A percentile compares a stretch with the other conserved stretches of the same genome.
Conservation (phyloP, 2,888 invertebrate species). For the Dryobota labecula region DNA sequence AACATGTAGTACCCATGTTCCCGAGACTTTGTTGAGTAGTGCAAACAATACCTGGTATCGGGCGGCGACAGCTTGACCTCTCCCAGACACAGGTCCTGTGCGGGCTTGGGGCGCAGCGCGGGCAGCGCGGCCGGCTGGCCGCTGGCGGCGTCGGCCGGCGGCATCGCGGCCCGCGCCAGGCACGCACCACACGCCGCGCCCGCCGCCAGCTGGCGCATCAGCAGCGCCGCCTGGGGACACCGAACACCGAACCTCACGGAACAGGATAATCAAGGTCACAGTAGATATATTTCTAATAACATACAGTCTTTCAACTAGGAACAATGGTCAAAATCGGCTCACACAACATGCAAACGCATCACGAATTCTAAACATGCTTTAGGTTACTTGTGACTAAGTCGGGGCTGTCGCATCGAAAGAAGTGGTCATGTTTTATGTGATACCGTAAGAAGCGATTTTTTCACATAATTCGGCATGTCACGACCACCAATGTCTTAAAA, state of each 20-base stretch:
- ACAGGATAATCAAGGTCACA: not conserved
- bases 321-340: not conserved
- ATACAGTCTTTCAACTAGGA: not conserved
- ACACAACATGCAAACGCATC: not conserved
- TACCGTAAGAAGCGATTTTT: too few relatives aligned
- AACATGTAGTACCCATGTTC: too few relatives aligned
- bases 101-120: slow-evolving; percentile 63
- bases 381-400: too few relatives aligned
- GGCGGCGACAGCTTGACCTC: slow-evolving; percentile 6
- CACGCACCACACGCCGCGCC: slow-evolving; percentile 78
- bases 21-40: too few relatives aligned
- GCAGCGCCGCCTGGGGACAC: slow-evolving; percentile 72
- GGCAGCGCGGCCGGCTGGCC: slow-evolving; percentile 72
- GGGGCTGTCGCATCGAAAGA: too few relatives aligned
- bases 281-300: not conserved
- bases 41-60: slow-evolving; percentile 48
- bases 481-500: not conserved
- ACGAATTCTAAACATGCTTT: not conserved
- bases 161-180: slow-evolving; percentile 73
- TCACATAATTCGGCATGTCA: not conserved
- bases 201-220: slow-evolving; percentile 74
- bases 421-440: too few relatives aligned
- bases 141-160: slow-evolving; percentile 55
- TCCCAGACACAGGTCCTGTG: slow-evolving; percentile 56
- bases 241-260: not conserved